These are phyloP conservation scores for Oncopodura yosiiana DNA, from an alignment of 1,140 invertebrate genomes.

Conservation along the genomic window DNA sequence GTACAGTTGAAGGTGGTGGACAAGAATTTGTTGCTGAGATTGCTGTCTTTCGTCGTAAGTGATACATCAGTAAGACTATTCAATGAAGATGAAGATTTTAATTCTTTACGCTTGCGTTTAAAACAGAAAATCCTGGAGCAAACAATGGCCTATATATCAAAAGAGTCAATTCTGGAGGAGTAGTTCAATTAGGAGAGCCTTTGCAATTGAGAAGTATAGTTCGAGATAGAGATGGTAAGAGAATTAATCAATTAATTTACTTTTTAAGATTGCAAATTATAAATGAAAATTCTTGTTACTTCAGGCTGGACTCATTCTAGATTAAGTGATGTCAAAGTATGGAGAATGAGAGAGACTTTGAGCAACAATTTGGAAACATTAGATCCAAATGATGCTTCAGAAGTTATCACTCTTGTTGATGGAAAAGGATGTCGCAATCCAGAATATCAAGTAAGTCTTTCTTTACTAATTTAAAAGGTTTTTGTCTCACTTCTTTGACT, in stretches of 20 bases:
- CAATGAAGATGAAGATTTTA: no score
- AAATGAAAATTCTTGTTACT: not conserved
- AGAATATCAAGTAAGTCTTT: constrained; percentile 21
- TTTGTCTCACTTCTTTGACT: not conserved
- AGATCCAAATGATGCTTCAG: constrained; percentile 32
- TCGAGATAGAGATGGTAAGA: constrained; percentile 28
- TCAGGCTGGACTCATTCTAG: constrained; percentile 29
- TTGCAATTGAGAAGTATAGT: constrained; percentile 32
- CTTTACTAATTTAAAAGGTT: not conserved
- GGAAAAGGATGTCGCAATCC: constrained; percentile 28
- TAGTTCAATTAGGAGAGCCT: constrained; percentile 31
- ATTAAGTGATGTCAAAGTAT: constrained; percentile 33
- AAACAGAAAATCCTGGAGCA: constrained; percentile 31
- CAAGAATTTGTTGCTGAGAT: constrained; percentile 35
- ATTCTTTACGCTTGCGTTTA: no score
- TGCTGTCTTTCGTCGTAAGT: constrained; percentile 32
- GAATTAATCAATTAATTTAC: not conserved
- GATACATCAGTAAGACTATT: no score
- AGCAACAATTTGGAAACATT: constrained; percentile 17
- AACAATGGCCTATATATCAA: constrained; percentile 31
- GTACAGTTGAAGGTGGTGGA: constrained; percentile 31
- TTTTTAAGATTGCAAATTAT: not conserved
- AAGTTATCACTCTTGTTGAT: constrained; percentile 34
- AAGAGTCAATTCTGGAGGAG: constrained; percentile 33
- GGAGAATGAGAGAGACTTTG: constrained; percentile 31